These are phyloP conservation scores for Acrobeloides nanus DNA, from an alignment of 2,888 invertebrate genomes.

Conservation along the genomic window DNA sequence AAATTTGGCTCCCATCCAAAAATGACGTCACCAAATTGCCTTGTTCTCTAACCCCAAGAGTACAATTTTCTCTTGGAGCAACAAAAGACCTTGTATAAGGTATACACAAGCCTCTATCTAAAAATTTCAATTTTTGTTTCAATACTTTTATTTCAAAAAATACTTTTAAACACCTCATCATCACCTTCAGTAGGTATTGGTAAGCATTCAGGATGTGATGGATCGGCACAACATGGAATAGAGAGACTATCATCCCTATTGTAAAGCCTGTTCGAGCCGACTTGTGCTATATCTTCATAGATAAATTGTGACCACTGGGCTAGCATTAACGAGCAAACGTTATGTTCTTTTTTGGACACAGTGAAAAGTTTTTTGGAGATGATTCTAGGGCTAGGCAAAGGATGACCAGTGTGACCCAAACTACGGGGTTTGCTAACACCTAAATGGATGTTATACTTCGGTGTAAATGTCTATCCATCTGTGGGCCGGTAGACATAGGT, in stretches of 20 bases:
- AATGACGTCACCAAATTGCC: constrained; percentile 86
- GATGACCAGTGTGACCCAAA: constrained; percentile 13
- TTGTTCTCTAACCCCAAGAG: constrained; percentile 67
- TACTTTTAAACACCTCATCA: constrained; percentile 59
- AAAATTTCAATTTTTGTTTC: constrained; percentile 5
- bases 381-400: constrained; percentile 28
- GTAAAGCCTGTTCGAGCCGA: constrained; percentile 60
- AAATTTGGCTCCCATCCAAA: constrained; percentile 69
- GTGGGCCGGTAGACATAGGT: too few relatives aligned
- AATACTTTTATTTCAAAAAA: neutral
- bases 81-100: constrained; percentile 43
- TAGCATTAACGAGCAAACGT: constrained; percentile 70
- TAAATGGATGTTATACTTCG: too few relatives aligned
- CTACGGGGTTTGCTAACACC: constrained; percentile 24
- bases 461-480: too few relatives aligned
- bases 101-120: constrained; percentile 32
- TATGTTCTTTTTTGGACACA: constrained; percentile 17
- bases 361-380: constrained; percentile 24
- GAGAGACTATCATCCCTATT: constrained; percentile 68
- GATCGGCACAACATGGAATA: constrained; percentile 69
- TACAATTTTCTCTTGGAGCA: constrained; percentile 40
- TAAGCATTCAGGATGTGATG: constrained; percentile 75
- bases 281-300: constrained; percentile 57
- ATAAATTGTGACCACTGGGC: constrained; percentile 51
- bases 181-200: constrained; percentile 69